Evolutionary conservation across 2,797 vertebrate genomes (phyloP).

Genomic region (Melopsittacus undulatus): DNA sequence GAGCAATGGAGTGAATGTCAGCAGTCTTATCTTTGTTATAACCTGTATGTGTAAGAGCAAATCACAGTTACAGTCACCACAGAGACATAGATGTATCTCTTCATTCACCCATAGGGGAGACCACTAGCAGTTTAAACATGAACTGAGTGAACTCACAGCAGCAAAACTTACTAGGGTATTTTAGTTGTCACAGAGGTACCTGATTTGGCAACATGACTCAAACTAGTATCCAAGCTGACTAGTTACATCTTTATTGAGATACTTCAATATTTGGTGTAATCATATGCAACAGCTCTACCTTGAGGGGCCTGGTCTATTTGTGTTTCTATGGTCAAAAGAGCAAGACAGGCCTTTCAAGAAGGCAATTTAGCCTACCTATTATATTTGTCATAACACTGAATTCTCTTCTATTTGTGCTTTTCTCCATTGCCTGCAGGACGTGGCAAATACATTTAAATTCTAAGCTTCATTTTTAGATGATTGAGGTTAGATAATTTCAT

Average conservation of each 20-base stretch:
- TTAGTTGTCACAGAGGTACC: background rate
- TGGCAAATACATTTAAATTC: background rate
- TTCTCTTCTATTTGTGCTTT: background rate
- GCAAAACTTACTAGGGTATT: background rate
- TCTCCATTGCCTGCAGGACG: background rate
- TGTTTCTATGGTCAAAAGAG: background rate
- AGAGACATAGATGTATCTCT: background rate
- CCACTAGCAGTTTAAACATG: background rate
- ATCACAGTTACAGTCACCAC: background rate
- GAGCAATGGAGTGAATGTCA: background rate
- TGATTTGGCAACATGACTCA: background rate
- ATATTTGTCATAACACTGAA: background rate
- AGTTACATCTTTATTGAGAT: background rate
- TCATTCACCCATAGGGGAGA: background rate
- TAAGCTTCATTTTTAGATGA: background rate
- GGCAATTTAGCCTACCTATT: background rate
- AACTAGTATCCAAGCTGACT: background rate
- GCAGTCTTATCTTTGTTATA: background rate
- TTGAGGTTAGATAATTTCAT: background rate
- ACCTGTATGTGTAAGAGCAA: background rate
- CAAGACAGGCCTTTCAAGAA: background rate
- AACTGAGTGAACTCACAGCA: background rate
- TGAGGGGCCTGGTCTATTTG: background rate
- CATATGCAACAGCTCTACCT: background rate
- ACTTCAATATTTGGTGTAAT: background rate